These are phyloP conservation scores for Chionodraco myersi DNA, from an alignment of 2,113 vertebrate genomes.

Conservation along the genomic window DNA sequence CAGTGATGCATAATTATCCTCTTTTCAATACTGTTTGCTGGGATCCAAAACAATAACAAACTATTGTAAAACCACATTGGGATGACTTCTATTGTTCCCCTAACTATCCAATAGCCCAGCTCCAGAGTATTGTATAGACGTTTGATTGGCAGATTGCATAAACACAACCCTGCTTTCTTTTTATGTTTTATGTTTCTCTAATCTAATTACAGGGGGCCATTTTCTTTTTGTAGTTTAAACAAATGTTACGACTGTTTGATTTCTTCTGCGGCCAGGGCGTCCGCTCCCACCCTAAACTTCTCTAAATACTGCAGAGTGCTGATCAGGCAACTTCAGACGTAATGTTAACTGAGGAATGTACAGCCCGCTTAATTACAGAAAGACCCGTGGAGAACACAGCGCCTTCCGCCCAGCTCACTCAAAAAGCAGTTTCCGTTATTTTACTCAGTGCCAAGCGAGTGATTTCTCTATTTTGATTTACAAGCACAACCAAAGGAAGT, in stretches of 20 bases:
- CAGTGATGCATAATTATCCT: slow-evolving; percentile 54
- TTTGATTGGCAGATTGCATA: slow-evolving; percentile 22
- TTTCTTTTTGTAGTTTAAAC: slow-evolving; percentile 77
- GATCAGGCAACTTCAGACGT: slow-evolving; percentile 81
- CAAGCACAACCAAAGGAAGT: slow-evolving; percentile 44
- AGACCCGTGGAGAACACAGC: slow-evolving; percentile 62
- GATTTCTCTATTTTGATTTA: slow-evolving; percentile 59
- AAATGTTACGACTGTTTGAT: slow-evolving; percentile 83
- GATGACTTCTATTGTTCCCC: slow-evolving; percentile 12
- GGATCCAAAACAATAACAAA: slow-evolving; percentile 45
- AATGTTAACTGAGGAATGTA: slow-evolving; percentile 78
- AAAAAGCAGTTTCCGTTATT: slow-evolving; percentile 51
- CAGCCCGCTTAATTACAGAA: slow-evolving; percentile 78
- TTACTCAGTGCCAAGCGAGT: slow-evolving; percentile 34
- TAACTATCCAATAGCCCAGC: slow-evolving; percentile 23
- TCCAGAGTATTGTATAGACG: slow-evolving; percentile 39
- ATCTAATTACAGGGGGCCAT: slow-evolving; percentile 65
- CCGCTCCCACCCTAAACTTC: slow-evolving; percentile 82
- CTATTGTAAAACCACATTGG: slow-evolving; percentile 40
- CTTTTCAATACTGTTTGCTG: slow-evolving; percentile 25
- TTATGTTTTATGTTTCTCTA: slow-evolving; percentile 60
- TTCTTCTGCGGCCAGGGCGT: slow-evolving; percentile 78
- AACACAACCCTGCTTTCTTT: slow-evolving; percentile 47
- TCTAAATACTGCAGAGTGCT: slow-evolving; percentile 81
- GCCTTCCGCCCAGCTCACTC: slow-evolving; percentile 46